A percentile compares a stretch with the other conserved stretches of the same genome.
phyloP scores from a whole-genome alignment of 2,797 vertebrate genomes.

The Tenualosa ilisha region DNA sequence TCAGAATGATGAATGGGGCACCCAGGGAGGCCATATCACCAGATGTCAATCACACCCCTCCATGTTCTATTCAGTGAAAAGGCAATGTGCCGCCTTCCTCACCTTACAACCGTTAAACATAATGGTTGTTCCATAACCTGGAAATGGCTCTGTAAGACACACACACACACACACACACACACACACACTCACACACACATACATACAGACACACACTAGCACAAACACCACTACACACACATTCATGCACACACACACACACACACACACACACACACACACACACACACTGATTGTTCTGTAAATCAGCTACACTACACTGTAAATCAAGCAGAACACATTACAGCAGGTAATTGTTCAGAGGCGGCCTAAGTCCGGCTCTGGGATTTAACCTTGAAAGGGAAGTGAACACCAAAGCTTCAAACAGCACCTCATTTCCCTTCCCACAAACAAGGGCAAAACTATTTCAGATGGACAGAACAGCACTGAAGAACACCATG shows the following conservation, averaged over 20 bases:
- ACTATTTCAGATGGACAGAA: not conserved
- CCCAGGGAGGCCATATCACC: not conserved
- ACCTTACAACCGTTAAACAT: not conserved
- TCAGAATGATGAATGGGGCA: not conserved
- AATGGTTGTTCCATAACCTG: not conserved
- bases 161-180: not conserved
- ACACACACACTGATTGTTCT: not conserved
- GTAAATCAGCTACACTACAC: not conserved
- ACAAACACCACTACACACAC: not conserved
- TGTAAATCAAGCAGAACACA: constrained; percentile 1
- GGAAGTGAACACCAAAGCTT: not conserved
- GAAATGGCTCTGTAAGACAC: not conserved
- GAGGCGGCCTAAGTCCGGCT: not conserved
- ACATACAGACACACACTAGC: not conserved
- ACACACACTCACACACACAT: not conserved
- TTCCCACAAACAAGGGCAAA: not conserved
- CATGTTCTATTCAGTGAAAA: not conserved
- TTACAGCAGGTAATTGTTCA: not conserved
- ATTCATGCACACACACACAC: not conserved
- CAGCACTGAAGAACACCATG: not conserved
- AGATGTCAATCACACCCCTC: not conserved
- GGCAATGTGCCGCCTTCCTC: not conserved
- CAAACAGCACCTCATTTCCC: not conserved
- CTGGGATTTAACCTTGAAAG: constrained; percentile 1
- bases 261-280: not conserved